Evolutionary conservation across 2,113 vertebrate species (phyloP).

Genomic region (Ia io): DNA sequence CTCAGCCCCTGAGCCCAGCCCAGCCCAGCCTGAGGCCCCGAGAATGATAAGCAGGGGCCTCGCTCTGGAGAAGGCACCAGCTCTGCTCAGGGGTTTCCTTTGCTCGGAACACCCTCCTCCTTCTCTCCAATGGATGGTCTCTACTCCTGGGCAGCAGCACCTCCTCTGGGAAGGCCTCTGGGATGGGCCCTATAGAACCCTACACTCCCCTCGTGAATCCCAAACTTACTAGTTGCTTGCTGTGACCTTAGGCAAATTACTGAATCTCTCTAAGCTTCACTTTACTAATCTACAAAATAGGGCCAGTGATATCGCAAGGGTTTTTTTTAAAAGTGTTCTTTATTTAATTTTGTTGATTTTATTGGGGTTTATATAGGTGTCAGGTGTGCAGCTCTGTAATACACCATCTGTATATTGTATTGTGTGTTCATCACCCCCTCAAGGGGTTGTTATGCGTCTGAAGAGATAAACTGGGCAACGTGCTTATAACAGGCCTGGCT

Average conservation of each 20-base stretch:
- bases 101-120: neutral
- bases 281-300: neutral
- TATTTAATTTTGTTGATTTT: neutral
- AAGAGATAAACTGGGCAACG: neutral
- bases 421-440: neutral
- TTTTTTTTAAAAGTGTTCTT: neutral
- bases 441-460: neutral
- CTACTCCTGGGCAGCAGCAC: neutral
- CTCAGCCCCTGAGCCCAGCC: neutral
- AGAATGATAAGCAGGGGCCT: neutral
- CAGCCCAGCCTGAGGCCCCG: neutral
- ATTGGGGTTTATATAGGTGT: neutral
- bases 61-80: neutral
- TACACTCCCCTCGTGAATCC: neutral
- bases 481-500: neutral
- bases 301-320: neutral
- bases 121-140: neutral
- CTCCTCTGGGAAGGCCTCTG: neutral
- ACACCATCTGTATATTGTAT: neutral
- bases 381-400: neutral
- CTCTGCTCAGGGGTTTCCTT: neutral
- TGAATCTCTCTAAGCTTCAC: neutral
- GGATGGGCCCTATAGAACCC: neutral
- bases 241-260: neutral
- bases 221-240: neutral